Base-by-base conservation (phyloP, 2,888 invertebrate species). In the Coleophora deauratella region DNA sequence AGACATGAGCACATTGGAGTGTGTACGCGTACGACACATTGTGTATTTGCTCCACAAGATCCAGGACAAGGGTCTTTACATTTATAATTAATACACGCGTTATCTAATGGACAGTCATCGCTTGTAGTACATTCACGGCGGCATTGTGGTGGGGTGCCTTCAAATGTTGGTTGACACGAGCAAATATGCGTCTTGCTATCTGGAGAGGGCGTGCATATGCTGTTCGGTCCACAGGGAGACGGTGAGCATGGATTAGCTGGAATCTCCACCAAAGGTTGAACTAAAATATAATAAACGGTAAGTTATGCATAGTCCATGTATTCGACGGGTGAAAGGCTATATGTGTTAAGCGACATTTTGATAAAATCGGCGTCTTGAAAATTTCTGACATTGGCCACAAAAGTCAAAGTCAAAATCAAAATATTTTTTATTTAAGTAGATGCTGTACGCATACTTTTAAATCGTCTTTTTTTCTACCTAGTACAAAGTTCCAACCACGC, bases 81-180 rank as follows among this genome's bases (percentile, higher is more conserved):
- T 72, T 91, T 91, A 57, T 91, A 89, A 61, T 91, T 91, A 13
- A 91, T 89, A 63, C 94, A 94, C 15, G 93, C 91, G 59, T 88
- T 88, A 59, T 91, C 87, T 37, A 87, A 86, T 3, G 89, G 69
- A 65, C 93, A 93, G 59, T 93, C 92, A 9, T 91, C 89, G 59
- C 89, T 93, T 49, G 90, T 88, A 13, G 91, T 85, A 67, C 93
- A 94, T 75, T 95, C 94, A 1, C 94, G 93, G 47, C 88, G 88
- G 64, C 95, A 95, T 45, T 88, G 88, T 10, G 91, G 91, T 35
- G 95, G 93, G 11, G 87, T 78, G 31, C 95, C 95, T 44, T 91
- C 87, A 63, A 90, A 92, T 47, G 90, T 90, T 33, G 90, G 87
- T 46, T 91, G 80, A 63, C 95, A 95, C n/a, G 90, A 88, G 68